Evolutionary conservation across 2,888 invertebrate genomes (phyloP).

Genomic region (Pterostichus niger): DNA sequence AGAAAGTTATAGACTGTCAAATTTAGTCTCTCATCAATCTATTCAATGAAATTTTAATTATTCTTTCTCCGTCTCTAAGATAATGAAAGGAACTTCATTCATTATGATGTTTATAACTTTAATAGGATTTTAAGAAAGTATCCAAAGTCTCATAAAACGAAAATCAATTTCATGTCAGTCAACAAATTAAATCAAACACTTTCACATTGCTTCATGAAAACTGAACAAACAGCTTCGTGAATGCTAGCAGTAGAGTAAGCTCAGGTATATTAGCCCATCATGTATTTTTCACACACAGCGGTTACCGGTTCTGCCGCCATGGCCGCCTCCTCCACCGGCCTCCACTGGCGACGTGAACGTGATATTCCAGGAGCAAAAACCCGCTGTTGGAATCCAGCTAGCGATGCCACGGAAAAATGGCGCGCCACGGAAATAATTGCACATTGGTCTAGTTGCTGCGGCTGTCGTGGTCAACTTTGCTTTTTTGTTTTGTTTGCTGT

Average conservation of each 20-base stretch:
- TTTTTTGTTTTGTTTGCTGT: no score
- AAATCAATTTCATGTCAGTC: conserved; percentile 2
- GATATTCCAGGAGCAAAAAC: conserved; percentile 40
- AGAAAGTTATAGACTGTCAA: neutral
- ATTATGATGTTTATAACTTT: neutral
- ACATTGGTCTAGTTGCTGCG: conserved; percentile 27
- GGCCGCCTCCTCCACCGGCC: neutral
- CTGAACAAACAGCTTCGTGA: neutral
- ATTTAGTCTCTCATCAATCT: neutral
- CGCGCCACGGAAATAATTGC: conserved; percentile 41
- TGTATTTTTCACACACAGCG: conserved; percentile 8
- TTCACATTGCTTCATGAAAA: conserved; percentile 30
- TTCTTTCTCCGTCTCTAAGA: no score
- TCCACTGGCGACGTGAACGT: conserved; percentile 4
- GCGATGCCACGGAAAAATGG: conserved; percentile 23
- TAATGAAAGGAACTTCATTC: no score
- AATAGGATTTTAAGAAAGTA: conserved; percentile 5
- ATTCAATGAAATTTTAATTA: no score
- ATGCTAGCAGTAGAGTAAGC: neutral
- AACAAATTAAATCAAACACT: conserved; percentile 9
- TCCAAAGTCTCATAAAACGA: neutral
- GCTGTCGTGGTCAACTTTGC: neutral
- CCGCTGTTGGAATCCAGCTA: conserved; percentile 38
- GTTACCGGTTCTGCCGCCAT: conserved; percentile 17
- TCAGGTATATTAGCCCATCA: conserved; percentile 34